Conservation (phyloP, 2,888 invertebrate species). For the Gisinianus flammeolus region DNA sequence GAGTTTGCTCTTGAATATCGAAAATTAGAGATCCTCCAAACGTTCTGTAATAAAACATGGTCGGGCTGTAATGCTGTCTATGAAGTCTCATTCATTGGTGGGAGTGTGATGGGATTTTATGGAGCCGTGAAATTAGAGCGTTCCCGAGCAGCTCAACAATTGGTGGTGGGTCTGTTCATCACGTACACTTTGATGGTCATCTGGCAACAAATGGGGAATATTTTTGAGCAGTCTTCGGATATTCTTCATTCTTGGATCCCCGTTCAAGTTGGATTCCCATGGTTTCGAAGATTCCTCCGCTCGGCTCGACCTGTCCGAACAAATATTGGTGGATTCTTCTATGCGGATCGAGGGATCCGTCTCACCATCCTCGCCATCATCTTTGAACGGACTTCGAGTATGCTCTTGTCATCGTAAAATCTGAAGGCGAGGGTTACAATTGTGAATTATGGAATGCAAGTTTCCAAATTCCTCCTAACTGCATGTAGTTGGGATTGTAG, state of each 20-base stretch:
- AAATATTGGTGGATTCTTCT: conserved; percentile 18
- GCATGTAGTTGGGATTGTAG: too few relatives aligned
- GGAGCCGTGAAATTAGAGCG: neutral
- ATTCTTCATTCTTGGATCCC: neutral
- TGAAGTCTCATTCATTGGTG: neutral
- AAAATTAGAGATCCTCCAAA: neutral
- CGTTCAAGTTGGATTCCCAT: neutral
- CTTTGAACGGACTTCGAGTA: neutral
- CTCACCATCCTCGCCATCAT: conserved; percentile 22
- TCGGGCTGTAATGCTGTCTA: neutral
- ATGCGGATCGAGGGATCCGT: conserved; percentile 22
- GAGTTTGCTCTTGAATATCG: neutral
- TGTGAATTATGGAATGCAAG: too few relatives aligned
- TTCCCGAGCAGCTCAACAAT: conserved; percentile 9
- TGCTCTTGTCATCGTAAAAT: conserved; percentile 7
- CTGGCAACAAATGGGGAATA: conserved; percentile 11
- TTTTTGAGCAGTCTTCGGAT: neutral
- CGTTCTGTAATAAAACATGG: neutral
- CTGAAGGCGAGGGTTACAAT: too few relatives aligned
- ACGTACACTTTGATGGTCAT: neutral
- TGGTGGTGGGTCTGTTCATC: neutral
- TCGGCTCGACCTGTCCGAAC: neutral
- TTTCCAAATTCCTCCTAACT: too few relatives aligned
- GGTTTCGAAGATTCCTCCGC: neutral
- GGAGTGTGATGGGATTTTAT: conserved; percentile 1